Conservation (phyloP, 1,140 invertebrate species). For the Lysiphlebus fabarum region DNA sequence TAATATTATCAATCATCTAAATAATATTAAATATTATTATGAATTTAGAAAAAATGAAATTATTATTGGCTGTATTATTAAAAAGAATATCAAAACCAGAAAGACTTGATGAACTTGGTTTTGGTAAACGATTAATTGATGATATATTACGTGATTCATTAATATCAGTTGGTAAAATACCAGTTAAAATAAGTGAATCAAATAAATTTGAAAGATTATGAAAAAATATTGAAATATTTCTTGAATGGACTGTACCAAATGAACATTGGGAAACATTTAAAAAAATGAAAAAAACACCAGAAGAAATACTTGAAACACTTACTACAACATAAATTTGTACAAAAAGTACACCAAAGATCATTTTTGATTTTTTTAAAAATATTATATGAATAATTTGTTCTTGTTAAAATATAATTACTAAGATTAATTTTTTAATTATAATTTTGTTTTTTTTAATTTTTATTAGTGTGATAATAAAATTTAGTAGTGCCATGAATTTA, state of each 20-base stretch:
- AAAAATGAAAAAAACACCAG: slow-evolving; percentile 68
- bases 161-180: slow-evolving; percentile 66
- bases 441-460: no score
- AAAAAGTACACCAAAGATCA: no score
- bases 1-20: slow-evolving; percentile 37
- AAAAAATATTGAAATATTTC: slow-evolving; percentile 70
- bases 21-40: slow-evolving; percentile 57
- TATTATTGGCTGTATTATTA: slow-evolving; percentile 72
- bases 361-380: not conserved
- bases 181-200: slow-evolving; percentile 57
- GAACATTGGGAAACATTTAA: slow-evolving; percentile 73
- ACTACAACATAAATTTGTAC: slow-evolving; percentile 49
- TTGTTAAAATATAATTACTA: not conserved
- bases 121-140: slow-evolving; percentile 78
- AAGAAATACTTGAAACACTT: slow-evolving; percentile 74
- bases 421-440: no score
- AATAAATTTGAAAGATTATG: slow-evolving; percentile 63
- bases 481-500: no score
- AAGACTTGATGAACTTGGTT: slow-evolving; percentile 71
- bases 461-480: no score
- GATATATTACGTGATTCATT: slow-evolving; percentile 77
- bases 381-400: not conserved
- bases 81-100: slow-evolving; percentile 79
- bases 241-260: slow-evolving; percentile 78
- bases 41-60: slow-evolving; percentile 71